Conservation (phyloP, 2,797 vertebrate genomes). For the Stomatorhinus walkeri region DNA sequence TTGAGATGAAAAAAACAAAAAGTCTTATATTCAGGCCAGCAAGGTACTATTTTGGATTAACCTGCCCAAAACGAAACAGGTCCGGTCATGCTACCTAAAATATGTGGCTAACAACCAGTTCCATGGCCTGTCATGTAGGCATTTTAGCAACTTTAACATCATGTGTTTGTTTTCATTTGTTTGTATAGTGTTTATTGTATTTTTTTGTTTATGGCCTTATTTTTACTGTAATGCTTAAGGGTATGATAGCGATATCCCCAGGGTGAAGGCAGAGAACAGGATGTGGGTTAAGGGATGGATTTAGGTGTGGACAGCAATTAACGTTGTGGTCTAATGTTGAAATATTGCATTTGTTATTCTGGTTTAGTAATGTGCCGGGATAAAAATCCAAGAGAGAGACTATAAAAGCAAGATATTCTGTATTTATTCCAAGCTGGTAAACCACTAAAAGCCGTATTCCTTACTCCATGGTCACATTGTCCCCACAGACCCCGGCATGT, state of each 20-base stretch:
- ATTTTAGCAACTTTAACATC: background rate
- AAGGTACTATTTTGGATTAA: background rate
- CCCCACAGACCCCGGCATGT: conserved; percentile 17
- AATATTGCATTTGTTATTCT: background rate
- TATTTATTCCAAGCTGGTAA: background rate
- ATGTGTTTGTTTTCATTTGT: background rate
- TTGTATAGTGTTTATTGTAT: background rate
- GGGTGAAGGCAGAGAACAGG: background rate
- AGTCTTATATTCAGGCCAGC: background rate
- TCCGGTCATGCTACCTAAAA: background rate
- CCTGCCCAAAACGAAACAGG: background rate
- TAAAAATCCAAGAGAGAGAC: background rate
- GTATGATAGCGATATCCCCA: background rate
- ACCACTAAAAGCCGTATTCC: background rate
- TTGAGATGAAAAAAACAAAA: background rate
- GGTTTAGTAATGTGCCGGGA: background rate
- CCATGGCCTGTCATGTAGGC: background rate
- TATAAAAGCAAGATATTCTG: background rate
- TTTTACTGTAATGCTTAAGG: background rate
- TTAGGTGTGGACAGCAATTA: background rate
- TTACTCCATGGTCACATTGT: background rate
- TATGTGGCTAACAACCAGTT: background rate
- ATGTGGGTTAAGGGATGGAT: background rate
- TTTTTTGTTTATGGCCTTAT: background rate
- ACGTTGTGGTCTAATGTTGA: background rate